Evolutionary conservation across 2,888 invertebrate species (phyloP), one percentile per base, ranked within the genome.

Genomic region (Ecliptopera silaceata): DNA sequence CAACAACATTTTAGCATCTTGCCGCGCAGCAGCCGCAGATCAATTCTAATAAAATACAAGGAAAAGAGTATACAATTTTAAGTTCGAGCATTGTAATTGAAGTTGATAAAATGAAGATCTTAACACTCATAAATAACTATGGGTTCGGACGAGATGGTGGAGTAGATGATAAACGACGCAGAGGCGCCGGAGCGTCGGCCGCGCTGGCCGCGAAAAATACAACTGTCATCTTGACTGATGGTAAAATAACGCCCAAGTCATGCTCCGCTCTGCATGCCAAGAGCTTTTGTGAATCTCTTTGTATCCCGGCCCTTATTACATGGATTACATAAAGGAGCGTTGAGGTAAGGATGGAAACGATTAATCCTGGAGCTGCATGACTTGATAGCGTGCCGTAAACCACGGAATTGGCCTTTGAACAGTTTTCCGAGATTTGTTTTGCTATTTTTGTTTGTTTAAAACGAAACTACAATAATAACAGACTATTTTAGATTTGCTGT

Each of bases 221-320:
- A 80, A 86, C 84, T 90, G 86, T 88, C 89, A 89, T 91, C 86
- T 89, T 90, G 90, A 90, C 80, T 85, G 88, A 90, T 89, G 84
- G 82, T 80, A 79, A 87, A 88, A 88, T 87, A 90, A 88, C 80
- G 77, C 73, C 76, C 70, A 76, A 82, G 86, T 91, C 89, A 89
- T 86, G 82, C 81, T 77, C 71, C 71, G 74, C 79, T 85, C 83
- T 86, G 82, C 82, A 87, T 83, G 86, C 84, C 81, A 81, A 83
- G 77, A 77, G 78, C 84, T 77, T 81, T 86, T 85, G 82, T 85
- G 76, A 75, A 80, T 72, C 75, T 79, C 77, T 82, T 83, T 85
- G 80, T 86, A 76, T 69, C 70, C 72, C 70, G 71, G 72, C 77
- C 75, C 80, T 83, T 86, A 85, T 84, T 82, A 80, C 79, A 77